Conservation (phyloP, 1,140 invertebrate genomes). For the Pachyrhynchus sulphureomaculatus region DNA sequence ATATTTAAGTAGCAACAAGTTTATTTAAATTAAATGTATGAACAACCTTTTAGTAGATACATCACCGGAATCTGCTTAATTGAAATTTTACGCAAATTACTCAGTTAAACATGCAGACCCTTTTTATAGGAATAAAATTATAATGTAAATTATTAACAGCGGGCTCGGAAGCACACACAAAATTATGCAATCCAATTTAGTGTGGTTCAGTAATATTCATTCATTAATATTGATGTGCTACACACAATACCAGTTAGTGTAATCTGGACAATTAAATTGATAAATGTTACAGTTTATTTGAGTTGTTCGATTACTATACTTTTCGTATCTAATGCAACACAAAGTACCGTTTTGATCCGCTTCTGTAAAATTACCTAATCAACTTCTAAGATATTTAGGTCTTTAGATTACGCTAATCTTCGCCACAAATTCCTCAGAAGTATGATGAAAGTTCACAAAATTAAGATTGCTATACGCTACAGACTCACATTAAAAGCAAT, state of each 20-base stretch:
- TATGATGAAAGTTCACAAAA: no score
- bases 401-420: no score
- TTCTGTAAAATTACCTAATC: no score
- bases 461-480: no score
- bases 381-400: no score
- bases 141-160: conserved; percentile 20
- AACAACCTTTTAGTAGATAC: no score
- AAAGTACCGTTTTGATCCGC: no score
- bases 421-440: no score
- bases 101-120: background rate
- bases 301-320: conserved; percentile 2
- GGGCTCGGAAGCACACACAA: conserved; percentile 10
- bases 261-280: conserved; percentile 19
- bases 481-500: no score
- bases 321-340: no score
- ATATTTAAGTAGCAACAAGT: no score
- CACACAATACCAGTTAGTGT: conserved; percentile 10
- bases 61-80: background rate
- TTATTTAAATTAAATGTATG: no score
- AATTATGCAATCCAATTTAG: conserved; percentile 30
- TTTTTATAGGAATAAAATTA: conserved; percentile 15
- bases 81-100: conserved; percentile 5
- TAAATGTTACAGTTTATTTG: conserved; percentile 13
- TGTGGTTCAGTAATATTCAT: conserved; percentile 16
- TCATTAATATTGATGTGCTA: conserved; percentile 22